Evolutionary conservation across 2,888 invertebrate genomes (phyloP).

Genomic region (Tachina grossa): DNA sequence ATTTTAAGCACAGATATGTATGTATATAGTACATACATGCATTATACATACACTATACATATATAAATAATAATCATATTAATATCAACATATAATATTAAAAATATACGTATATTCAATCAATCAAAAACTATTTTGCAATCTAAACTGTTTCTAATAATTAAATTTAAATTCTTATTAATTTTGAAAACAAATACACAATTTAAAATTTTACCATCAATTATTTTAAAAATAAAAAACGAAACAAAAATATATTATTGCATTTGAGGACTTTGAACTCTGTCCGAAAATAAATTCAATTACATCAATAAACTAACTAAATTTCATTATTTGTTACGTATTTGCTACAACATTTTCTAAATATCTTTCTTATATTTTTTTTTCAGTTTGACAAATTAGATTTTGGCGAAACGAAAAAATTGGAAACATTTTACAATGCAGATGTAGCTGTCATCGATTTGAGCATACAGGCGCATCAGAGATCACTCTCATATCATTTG

Average conservation of each 20-base stretch:
- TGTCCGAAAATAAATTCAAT: conserved; percentile 2
- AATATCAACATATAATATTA: too few species aligned
- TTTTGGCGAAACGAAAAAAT: conserved; percentile 97
- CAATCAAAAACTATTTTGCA: too few species aligned
- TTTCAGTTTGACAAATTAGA: conserved; percentile 96
- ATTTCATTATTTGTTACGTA: neutral
- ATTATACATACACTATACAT: too few species aligned
- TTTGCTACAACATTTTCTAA: conserved; percentile 37
- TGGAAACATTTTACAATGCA: conserved; percentile 98
- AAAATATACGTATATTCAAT: too few species aligned
- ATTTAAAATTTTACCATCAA: too few species aligned
- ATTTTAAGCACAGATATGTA: too few species aligned
- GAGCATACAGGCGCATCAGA: conserved; percentile 95
- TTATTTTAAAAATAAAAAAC: neutral
- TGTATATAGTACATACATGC: too few species aligned
- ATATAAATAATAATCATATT: too few species aligned
- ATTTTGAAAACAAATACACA: too few species aligned
- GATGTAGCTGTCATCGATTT: conserved; percentile 98
- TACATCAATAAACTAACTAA: conserved; percentile 24
- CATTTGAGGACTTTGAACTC: conserved; percentile 34
- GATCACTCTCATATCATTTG: conserved; percentile 96
- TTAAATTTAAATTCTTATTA: too few species aligned
- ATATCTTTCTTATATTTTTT: conserved; percentile 4
- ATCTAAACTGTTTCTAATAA: too few species aligned
- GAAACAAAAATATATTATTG: neutral